These are phyloP conservation scores for Dasypolia templi DNA, from an alignment of 2,888 invertebrate genomes.

Conservation along the genomic window DNA sequence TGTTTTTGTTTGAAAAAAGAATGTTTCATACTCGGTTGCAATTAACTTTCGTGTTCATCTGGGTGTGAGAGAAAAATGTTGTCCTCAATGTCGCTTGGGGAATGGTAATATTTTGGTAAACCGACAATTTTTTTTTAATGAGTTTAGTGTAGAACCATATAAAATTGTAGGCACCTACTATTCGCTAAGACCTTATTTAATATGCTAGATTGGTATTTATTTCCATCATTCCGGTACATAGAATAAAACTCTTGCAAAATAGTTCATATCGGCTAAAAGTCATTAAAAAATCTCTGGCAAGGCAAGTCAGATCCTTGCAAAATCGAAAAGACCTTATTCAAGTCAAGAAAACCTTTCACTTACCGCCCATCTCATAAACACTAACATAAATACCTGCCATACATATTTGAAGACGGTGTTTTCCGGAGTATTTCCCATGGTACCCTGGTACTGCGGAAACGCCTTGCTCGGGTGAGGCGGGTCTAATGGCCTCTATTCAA, in stretches of 20 bases:
- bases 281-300: background rate
- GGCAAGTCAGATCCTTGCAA: slow-evolving; percentile 1
- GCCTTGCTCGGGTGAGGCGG: slow-evolving; percentile 59
- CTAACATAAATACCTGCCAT: slow-evolving; percentile 54
- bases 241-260: background rate
- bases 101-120: slow-evolving; percentile 19
- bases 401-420: slow-evolving; percentile 58
- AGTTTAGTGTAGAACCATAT: background rate
- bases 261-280: background rate
- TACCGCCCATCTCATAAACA: slow-evolving; percentile 34
- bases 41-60: slow-evolving; percentile 55
- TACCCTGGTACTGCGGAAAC: slow-evolving; percentile 51
- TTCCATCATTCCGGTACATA: background rate
- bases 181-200: background rate
- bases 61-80: slow-evolving; percentile 36
- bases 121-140: background rate
- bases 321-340: background rate
- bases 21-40: slow-evolving; percentile 44
- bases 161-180: background rate
- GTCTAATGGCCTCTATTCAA: slow-evolving; percentile 79
- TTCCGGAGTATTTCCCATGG: slow-evolving; percentile 67
- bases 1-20: slow-evolving; percentile 54
- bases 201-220: background rate
- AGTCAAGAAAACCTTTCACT: slow-evolving; percentile 22
- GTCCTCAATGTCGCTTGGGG: slow-evolving; percentile 11